Percentiles rank a stretch among this genome's conserved stretches.
These are phyloP conservation scores for Heteromyza rotundicornis DNA, from an alignment of 2,888 invertebrate genomes.

Conservation along the genomic window DNA sequence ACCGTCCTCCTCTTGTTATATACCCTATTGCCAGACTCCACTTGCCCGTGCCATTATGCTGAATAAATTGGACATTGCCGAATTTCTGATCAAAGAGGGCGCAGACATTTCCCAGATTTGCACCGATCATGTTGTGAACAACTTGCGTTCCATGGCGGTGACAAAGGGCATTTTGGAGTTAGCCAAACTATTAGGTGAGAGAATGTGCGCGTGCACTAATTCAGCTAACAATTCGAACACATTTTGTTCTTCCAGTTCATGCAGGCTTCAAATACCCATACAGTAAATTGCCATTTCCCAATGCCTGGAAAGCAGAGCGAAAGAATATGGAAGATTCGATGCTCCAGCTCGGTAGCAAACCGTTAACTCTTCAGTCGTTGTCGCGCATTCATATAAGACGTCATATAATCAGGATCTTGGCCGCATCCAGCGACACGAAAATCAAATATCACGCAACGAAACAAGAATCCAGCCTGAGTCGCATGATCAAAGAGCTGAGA, in stretches of 20 bases:
- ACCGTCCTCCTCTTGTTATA: slow-evolving; percentile 62
- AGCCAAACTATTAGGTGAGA: slow-evolving; percentile 52
- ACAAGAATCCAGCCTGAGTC: slow-evolving; percentile 49
- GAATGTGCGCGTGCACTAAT: not conserved
- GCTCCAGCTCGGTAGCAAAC: slow-evolving; percentile 41
- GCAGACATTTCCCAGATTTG: slow-evolving; percentile 51
- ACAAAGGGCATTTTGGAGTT: slow-evolving; percentile 43
- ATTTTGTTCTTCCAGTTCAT: slow-evolving; percentile 40
- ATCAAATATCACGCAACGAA: slow-evolving; percentile 43
- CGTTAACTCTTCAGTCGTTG: slow-evolving; percentile 51
- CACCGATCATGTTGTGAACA: slow-evolving; percentile 47
- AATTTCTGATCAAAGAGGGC: slow-evolving; percentile 57
- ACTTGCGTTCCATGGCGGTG: slow-evolving; percentile 41
- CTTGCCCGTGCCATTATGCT: slow-evolving; percentile 67
- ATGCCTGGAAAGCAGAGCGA: slow-evolving; percentile 31
- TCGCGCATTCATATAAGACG: slow-evolving; percentile 53
- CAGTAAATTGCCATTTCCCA: slow-evolving; percentile 24
- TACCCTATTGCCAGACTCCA: slow-evolving; percentile 70
- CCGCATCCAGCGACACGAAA: slow-evolving; percentile 33
- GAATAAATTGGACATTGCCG: slow-evolving; percentile 54
- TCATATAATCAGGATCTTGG: slow-evolving; percentile 42
- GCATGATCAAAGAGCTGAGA: slow-evolving; percentile 49
- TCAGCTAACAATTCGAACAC: not conserved
- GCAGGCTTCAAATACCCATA: slow-evolving; percentile 51
- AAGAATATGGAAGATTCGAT: slow-evolving; percentile 39